Evolutionary conservation across 2,113 vertebrate genomes (phyloP).

Genomic region (Chunga burmeisteri): DNA sequence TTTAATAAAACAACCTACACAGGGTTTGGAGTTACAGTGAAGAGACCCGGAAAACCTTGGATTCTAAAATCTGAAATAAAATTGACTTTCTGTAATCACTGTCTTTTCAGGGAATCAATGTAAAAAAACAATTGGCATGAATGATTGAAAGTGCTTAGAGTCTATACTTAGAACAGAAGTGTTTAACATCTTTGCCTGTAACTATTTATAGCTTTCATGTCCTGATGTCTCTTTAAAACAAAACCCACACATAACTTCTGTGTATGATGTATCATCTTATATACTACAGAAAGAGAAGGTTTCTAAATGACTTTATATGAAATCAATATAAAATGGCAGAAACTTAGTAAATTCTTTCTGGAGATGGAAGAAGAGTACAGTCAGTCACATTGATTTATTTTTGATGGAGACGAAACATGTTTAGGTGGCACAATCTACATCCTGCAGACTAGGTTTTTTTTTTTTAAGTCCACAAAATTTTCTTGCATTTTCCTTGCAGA

Average conservation of each 20-base stretch:
- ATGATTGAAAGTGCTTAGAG: neutral
- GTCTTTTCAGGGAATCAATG: neutral
- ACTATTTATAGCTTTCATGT: neutral
- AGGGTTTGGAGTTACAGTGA: neutral
- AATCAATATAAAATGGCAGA: conserved; percentile 38
- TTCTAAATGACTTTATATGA: neutral
- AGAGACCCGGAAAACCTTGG: neutral
- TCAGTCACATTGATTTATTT: conserved; percentile 54
- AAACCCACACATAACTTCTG: neutral
- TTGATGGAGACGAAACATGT: conserved; percentile 27
- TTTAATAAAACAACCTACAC: neutral
- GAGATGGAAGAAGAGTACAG: neutral
- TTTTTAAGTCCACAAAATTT: neutral
- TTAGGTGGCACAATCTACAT: conserved; percentile 43
- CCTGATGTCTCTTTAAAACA: neutral
- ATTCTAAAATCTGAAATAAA: neutral
- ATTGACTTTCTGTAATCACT: neutral
- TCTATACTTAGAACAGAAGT: neutral
- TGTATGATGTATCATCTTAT: neutral
- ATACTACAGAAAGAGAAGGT: neutral
- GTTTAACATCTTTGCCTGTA: neutral
- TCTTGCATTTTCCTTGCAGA: conserved; percentile 26
- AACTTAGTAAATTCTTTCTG: conserved; percentile 45
- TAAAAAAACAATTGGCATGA: neutral
- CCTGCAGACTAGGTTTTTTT: neutral